Evolutionary conservation across 2,888 invertebrate genomes (phyloP).

Genomic region (Pollenia labialis): DNA sequence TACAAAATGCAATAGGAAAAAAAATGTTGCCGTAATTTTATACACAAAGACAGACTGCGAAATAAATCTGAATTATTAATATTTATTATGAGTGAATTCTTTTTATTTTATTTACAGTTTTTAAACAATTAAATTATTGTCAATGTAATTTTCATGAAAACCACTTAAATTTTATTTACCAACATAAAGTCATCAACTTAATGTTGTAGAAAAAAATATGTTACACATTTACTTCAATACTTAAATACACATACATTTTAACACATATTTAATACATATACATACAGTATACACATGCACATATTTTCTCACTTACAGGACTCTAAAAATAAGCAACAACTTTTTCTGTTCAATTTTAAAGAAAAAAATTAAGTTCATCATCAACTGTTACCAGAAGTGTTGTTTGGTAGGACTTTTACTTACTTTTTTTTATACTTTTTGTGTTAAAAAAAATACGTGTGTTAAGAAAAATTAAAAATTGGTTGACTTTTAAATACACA

Average conservation of each 20-base stretch:
- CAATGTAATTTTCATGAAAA: constrained; percentile 50
- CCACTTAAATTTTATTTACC: constrained; percentile 60
- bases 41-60: too few species aligned
- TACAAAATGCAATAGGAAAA: too few species aligned
- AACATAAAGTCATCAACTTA: constrained; percentile 58
- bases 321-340: constrained; percentile 36
- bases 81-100: constrained; percentile 15
- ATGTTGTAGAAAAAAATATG: constrained; percentile 56
- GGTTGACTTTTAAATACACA: constrained; percentile 35
- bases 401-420: constrained; percentile 33
- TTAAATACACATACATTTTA: not conserved
- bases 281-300: too few species aligned
- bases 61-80: constrained; percentile 21
- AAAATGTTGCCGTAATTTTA: too few species aligned
- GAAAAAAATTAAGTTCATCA: constrained; percentile 49
- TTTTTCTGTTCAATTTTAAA: constrained; percentile 4
- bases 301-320: constrained; percentile 4
- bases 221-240: not conserved
- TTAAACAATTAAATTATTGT: constrained; percentile 46
- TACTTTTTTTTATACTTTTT: not conserved
- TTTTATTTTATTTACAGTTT: constrained; percentile 11
- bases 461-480: constrained; percentile 18
- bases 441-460: constrained; percentile 24
- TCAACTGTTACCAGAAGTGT: constrained; percentile 58
- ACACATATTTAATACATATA: not conserved